A percentile compares a stretch with the other conserved stretches of the same genome.
phyloP scores from a whole-genome alignment of 2,888 invertebrate species.

The Torymus texanus region DNA sequence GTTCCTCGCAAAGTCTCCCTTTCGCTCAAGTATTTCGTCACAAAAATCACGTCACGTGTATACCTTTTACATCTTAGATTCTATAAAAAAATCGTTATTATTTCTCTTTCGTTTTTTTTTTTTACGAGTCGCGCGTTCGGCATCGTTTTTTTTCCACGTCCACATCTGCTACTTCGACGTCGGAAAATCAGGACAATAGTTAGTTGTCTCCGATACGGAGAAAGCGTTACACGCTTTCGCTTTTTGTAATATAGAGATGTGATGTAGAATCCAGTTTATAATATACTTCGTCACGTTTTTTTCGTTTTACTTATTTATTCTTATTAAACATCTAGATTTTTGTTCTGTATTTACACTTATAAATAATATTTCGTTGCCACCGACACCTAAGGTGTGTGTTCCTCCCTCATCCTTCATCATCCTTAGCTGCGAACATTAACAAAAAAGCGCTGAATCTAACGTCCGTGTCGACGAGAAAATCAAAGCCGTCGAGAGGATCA shows the following conservation, averaged over 20 bases:
- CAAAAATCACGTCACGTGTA: conserved; percentile 32
- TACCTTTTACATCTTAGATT: conserved; percentile 38
- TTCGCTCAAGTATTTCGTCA: conserved; percentile 1
- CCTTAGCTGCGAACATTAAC: conserved; percentile 53
- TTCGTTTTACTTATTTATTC: conserved; percentile 29
- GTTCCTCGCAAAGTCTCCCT: conserved; percentile 25
- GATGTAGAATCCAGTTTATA: conserved; percentile 41
- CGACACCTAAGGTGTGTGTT: conserved; percentile 56
- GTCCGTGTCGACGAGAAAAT: conserved; percentile 39
- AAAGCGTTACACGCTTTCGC: conserved; percentile 56
- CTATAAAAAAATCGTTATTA: conserved; percentile 39
- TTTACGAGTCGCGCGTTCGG: conserved; percentile 27
- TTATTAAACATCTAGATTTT: conserved; percentile 56
- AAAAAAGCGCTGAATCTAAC: conserved; percentile 51
- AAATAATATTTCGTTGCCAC: conserved; percentile 60
- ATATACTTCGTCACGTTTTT: conserved; percentile 4
- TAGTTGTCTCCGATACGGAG: conserved; percentile 57
- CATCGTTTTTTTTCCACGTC: conserved; percentile 31
- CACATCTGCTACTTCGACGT: conserved; percentile 17
- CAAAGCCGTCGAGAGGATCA: conserved; percentile 26
- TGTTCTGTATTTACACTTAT: conserved; percentile 55
- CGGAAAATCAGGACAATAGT: conserved; percentile 29
- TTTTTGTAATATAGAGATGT: conserved; percentile 43
- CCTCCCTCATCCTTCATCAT: conserved; percentile 6
- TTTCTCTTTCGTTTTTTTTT: conserved; percentile 14